A percentile compares a stretch with the other conserved stretches of the same genome.
phyloP scores from a whole-genome alignment of 2,113 vertebrate genomes.

The Sinocyclocheilus grahami region DNA sequence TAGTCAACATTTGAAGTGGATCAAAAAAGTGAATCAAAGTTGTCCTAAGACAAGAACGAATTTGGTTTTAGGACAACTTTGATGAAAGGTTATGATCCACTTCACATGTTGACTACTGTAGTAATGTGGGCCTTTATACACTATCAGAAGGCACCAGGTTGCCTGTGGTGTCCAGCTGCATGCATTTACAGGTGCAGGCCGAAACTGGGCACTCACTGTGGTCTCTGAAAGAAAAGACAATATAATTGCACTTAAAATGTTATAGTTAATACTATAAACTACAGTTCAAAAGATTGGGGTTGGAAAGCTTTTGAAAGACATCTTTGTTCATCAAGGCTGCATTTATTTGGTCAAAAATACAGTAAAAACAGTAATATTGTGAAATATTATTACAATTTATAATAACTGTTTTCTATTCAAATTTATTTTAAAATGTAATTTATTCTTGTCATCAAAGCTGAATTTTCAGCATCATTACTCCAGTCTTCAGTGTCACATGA shows the following conservation, averaged over 20 bases:
- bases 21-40: no score
- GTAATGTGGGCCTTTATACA: slow-evolving; percentile 54
- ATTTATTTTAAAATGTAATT: neutral
- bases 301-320: neutral
- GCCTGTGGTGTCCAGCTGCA: slow-evolving; percentile 98
- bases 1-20: neutral
- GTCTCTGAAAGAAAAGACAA: slow-evolving; percentile 78
- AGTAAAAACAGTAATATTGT: neutral
- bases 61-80: no score
- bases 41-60: no score
- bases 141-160: slow-evolving; percentile 94
- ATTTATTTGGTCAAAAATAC: neutral
- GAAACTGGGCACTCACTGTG: slow-evolving; percentile 97
- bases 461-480: neutral
- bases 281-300: neutral
- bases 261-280: neutral
- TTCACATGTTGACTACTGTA: neutral
- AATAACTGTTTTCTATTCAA: neutral
- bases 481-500: no score
- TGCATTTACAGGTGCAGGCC: slow-evolving; percentile 95
- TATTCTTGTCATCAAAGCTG: neutral
- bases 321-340: neutral
- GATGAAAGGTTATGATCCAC: no score
- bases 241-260: neutral
- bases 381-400: neutral